Percentiles rank a stretch among this genome's conserved stretches.
Conservation (phyloP, 92 coral and sea anemone genomes). For the Hydrozoanthus gracilis region DNA sequence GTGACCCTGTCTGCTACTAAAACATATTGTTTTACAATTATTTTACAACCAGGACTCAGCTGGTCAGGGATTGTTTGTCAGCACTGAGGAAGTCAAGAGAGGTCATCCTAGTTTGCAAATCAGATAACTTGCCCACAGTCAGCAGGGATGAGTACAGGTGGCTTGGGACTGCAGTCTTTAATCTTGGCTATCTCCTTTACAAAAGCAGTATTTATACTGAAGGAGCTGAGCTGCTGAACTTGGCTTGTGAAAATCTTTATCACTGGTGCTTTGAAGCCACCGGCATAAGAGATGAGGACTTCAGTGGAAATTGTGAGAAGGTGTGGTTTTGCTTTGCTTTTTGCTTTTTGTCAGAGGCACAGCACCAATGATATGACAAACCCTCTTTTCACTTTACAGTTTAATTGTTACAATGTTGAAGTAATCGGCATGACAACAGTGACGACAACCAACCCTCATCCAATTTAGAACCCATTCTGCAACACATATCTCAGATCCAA, state of each 20-base stretch:
- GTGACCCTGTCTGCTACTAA: background rate
- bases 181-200: constrained; percentile 74
- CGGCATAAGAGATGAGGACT: constrained; percentile 27
- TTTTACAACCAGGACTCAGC: background rate
- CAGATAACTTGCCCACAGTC: constrained; percentile 23
- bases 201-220: constrained; percentile 70
- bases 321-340: constrained; percentile 4
- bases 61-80: constrained; percentile 25
- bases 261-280: constrained; percentile 73
- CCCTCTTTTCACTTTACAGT: background rate
- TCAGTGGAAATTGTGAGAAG: background rate
- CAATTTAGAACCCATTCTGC: too few relatives aligned
- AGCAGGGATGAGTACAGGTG: constrained; percentile 73
- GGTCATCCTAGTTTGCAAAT: background rate
- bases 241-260: constrained; percentile 80
- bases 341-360: background rate
- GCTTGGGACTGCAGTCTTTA: constrained; percentile 70
- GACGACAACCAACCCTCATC: too few relatives aligned
- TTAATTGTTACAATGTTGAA: too few relatives aligned
- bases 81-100: constrained; percentile 27
- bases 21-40: background rate
- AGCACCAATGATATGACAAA: background rate
- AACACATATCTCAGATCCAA: too few relatives aligned
- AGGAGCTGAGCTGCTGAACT: constrained; percentile 72
- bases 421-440: too few relatives aligned